Base-by-base conservation (phyloP, 2,113 vertebrate species). In the Jacana jacana region DNA sequence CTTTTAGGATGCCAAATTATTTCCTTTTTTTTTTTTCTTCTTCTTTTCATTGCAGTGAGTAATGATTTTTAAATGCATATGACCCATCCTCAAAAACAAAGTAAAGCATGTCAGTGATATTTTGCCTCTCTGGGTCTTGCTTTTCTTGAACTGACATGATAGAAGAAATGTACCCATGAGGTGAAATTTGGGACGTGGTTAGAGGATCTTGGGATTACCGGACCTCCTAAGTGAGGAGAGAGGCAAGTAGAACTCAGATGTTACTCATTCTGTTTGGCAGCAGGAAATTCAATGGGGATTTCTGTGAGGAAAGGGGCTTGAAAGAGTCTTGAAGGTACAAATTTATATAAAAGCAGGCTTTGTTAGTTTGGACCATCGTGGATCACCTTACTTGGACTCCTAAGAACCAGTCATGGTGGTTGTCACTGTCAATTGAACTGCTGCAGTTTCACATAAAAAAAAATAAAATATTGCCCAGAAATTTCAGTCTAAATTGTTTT, bases 401-500 rank as follows among this genome's bases (percentile, higher is more conserved):
- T 22, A 42, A 69, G 28, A 88, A 30, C n/a, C 42, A 27, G 31
- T 19, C 33, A 5, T 68, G 40, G 22, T 57, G 44, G 13, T 84
- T 40, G 57, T 92, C 61, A 54, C 44, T 88, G 40, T n/a, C 64
- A 54, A 11, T 68, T 70, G 46, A 76, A 20, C 76, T 89, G 80
- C 91, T 84, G 72, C 73, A 52, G 35, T 84, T 93, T 89, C 44
- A 44, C 65, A 68, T 73, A 33, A 30, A 48, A 72, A 72, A 76
- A 75, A 35, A 49, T 82, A 90, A 92, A 86, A 86, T 75, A 90
- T 91, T 88, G 84, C 76, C 81, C 90, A 91, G 89, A 89, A 85
- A 94, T 93, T 96, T 93, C 88, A 96, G 73, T 86, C 92, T 84
- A 79, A 92, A 89, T 93, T 84, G 88, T 75, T 94, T 63, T 95